These are phyloP conservation scores for Lacerta bilineata DNA, from an alignment of 2,797 vertebrate species.

Conservation along the genomic window DNA sequence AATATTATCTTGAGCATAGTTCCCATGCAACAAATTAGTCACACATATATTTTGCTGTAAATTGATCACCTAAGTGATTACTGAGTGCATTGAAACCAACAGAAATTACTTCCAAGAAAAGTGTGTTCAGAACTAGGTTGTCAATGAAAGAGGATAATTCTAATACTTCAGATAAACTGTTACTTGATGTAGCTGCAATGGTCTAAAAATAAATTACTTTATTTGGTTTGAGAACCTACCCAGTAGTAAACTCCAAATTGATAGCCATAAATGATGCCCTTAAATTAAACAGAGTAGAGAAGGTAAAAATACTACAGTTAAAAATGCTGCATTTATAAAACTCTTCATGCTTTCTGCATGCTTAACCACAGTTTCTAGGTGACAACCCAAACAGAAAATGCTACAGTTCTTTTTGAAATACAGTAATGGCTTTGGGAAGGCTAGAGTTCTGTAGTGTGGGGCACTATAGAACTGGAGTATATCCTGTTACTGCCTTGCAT, in stretches of 20 bases:
- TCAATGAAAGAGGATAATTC: not conserved
- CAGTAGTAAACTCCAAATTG: not conserved
- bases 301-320: not conserved
- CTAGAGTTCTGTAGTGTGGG: not conserved
- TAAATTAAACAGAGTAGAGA: not conserved
- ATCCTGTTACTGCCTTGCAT: too few species aligned
- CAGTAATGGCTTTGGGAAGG: not conserved
- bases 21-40: not conserved
- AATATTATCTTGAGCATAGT: not conserved
- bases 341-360: not conserved
- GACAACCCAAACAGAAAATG: not conserved
- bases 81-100: not conserved
- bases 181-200: not conserved
- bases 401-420: not conserved
- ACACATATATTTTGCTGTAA: not conserved
- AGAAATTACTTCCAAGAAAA: not conserved
- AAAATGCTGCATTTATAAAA: not conserved
- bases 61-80: not conserved
- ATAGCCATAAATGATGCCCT: not conserved
- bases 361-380: not conserved
- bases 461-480: not conserved
- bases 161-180: not conserved
- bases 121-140: not conserved
- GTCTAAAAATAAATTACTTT: not conserved
- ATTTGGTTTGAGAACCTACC: constrained; percentile 1